Evolutionary conservation across 2,888 invertebrate genomes (phyloP).

Genomic region (Scaptomyza tumidula): DNA sequence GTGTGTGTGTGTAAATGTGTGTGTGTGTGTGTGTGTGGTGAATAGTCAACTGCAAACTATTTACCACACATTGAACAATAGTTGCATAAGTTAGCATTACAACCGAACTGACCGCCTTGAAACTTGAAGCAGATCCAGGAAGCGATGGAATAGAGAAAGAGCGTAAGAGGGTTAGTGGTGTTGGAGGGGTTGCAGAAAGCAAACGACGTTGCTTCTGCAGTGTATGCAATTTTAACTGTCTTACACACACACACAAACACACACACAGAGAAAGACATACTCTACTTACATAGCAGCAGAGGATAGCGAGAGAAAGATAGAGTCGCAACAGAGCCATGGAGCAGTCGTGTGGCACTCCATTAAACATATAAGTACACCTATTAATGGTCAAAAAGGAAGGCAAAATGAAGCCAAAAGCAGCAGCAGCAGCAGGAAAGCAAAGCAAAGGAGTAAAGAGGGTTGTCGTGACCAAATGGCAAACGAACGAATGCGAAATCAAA

Average conservation of each 20-base stretch:
- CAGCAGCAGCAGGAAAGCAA: background rate
- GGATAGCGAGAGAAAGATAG: conserved; percentile 20
- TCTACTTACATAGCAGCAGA: conserved; percentile 3
- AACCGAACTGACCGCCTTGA: conserved; percentile 43
- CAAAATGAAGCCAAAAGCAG: conserved; percentile 25
- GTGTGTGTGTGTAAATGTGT: conserved; percentile 10
- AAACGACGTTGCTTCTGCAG: conserved; percentile 9
- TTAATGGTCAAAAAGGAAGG: conserved; percentile 79
- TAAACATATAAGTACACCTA: conserved; percentile 80
- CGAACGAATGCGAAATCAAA: conserved; percentile 67
- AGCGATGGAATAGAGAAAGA: background rate
- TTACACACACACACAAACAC: conserved; percentile 21
- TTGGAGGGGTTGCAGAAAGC: background rate
- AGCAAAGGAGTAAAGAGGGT: background rate
- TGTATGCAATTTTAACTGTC: conserved; percentile 66
- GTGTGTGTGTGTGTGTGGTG: conserved; percentile 52
- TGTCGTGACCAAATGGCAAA: conserved; percentile 29
- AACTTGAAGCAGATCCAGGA: conserved; percentile 21
- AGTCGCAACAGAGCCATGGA: conserved; percentile 28
- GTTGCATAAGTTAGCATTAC: conserved; percentile 58
- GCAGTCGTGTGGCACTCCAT: conserved; percentile 79
- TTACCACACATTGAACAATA: conserved; percentile 74
- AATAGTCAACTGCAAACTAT: conserved; percentile 71
- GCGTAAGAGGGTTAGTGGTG: too few species aligned
- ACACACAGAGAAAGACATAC: conserved; percentile 1